Base-by-base conservation (phyloP, 2,888 invertebrate genomes). In the Agrotis clavis region DNA sequence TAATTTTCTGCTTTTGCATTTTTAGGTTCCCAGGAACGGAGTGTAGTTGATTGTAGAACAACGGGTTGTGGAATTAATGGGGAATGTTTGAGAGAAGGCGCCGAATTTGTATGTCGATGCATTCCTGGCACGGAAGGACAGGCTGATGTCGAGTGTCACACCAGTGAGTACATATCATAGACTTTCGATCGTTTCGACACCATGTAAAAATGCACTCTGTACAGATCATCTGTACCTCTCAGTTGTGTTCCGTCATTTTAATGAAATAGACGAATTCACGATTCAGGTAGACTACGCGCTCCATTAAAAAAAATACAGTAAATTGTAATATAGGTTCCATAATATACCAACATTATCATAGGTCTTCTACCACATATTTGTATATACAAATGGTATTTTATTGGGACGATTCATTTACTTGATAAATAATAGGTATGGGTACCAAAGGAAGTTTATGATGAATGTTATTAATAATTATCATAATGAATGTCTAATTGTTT, bases 41-140 rank as follows among this genome's bases (percentile, higher is more conserved):
- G 96, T 82, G 94, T 97, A 51, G 97, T 97, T 61, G 98, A 99
- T 91, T 99, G 99, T 93, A 97, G 98, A 86, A 98, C 98, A 2
- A 97, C 97, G 76, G 98, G 98, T 81, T 99, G 99, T 95, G 98
- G 98, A 83, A 97, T 97, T 87, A 98, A 98, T 81, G 98, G 98
- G n/a, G 98, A 98, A 92, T 99, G 98, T 95, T 97, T 98, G 82
- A 97, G 98, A 85, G 98, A 98, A 93, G 98, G 98, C 81, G 98
- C 98, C 77, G 97, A 98, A 89, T 99, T 98, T 96, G 97, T 98
- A 51, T 98, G 98, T 94, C 97, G 97, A 90, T 98, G 98, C 93
- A 97, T 97, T 82, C 97, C 97, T 68, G 98, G 98, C 82, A 98
- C 97, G 67, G 97, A 97, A 91, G 98, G 98, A 85, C 97, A 97